Evolutionary conservation across 2,888 invertebrate species (phyloP).

Genomic region (Octonoba sinensis): DNA sequence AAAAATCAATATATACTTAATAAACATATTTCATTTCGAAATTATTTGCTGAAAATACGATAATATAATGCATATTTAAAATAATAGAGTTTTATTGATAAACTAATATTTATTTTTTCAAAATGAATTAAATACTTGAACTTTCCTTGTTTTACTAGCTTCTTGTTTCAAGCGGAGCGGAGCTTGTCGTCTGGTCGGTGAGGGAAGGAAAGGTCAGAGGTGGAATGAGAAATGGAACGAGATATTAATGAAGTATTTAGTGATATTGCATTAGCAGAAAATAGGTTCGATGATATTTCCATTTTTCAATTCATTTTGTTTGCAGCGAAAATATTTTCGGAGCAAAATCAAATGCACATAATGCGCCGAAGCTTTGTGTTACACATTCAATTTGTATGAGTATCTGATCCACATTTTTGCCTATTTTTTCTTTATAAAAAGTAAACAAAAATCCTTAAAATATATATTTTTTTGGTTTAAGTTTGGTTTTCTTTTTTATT

Average conservation of each 20-base stretch:
- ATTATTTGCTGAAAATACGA: not conserved
- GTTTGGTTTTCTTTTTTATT: too few relatives aligned
- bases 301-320: not conserved
- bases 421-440: not conserved
- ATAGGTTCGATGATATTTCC: slow-evolving; percentile 54
- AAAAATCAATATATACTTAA: not conserved
- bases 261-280: slow-evolving; percentile 66
- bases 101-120: too few relatives aligned
- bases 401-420: not conserved
- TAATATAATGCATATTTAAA: not conserved
- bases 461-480: too few relatives aligned
- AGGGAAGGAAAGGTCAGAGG: slow-evolving; percentile 59
- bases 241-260: slow-evolving; percentile 66
- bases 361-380: too few relatives aligned
- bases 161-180: not conserved
- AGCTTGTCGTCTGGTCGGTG: slow-evolving; percentile 36
- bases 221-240: slow-evolving; percentile 57
- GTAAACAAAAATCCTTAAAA: too few relatives aligned
- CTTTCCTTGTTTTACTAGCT: not conserved
- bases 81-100: too few relatives aligned
- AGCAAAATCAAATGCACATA: not conserved
- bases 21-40: not conserved
- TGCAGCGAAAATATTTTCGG: not conserved
- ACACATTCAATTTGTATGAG: too few relatives aligned
- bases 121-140: too few relatives aligned